Conservation (phyloP, 2,888 invertebrate genomes). For the Chouioia cunea region DNA sequence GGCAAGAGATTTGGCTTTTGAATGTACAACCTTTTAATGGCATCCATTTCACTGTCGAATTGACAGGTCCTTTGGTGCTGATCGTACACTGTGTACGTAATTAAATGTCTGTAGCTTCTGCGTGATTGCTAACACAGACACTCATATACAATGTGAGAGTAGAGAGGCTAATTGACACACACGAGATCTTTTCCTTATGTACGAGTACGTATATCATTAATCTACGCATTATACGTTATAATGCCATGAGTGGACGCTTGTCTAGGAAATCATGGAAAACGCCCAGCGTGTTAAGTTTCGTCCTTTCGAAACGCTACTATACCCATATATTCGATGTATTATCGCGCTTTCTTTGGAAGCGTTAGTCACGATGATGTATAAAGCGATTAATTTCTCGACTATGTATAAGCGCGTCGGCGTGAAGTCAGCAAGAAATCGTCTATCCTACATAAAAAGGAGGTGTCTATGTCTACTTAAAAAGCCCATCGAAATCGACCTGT, state of each 20-base stretch:
- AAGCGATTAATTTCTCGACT: constrained; percentile 17
- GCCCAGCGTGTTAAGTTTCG: not conserved
- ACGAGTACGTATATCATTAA: constrained; percentile 20
- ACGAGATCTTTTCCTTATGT: not conserved
- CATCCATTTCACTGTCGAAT: not conserved
- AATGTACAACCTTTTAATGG: constrained; percentile 46
- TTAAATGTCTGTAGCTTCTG: too few relatives aligned
- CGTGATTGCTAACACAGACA: too few relatives aligned
- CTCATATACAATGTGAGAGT: not conserved
- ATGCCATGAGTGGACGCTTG: constrained; percentile 47
- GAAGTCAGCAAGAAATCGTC: constrained; percentile 27
- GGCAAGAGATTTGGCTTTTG: constrained; percentile 10
- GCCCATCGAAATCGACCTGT: constrained; percentile 37
- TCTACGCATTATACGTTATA: constrained; percentile 63
- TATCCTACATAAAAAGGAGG: constrained; percentile 19
- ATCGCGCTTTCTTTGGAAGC: too few relatives aligned
- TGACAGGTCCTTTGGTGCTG: too few relatives aligned
- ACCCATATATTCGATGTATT: too few relatives aligned
- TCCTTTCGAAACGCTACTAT: too few relatives aligned
- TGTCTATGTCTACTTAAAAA: constrained; percentile 32
- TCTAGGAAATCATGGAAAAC: constrained; percentile 22
- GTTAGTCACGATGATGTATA: too few relatives aligned
- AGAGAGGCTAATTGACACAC: constrained; percentile 41
- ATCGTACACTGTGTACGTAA: too few relatives aligned
- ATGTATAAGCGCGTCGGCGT: not conserved